Conservation (phyloP, 2,113 vertebrate genomes). For the Corythoichthys haematopterus region DNA sequence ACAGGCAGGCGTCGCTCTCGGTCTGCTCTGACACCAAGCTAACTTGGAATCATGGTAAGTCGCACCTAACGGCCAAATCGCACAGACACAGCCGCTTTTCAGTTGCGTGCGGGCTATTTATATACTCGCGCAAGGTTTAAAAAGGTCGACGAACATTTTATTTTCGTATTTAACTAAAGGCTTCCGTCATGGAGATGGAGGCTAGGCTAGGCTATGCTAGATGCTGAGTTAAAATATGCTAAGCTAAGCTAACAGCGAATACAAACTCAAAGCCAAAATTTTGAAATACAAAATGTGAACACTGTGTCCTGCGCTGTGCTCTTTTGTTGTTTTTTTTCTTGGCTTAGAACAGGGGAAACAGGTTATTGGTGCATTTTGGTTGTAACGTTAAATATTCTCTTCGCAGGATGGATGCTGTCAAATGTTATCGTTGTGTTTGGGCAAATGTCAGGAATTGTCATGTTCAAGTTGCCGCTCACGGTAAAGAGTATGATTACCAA, state of each 20-base stretch:
- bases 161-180: background rate
- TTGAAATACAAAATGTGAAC: background rate
- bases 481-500: no score
- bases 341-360: background rate
- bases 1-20: slow-evolving; percentile 39
- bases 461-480: no score
- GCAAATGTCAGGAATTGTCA: no score
- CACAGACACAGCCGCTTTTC: no score
- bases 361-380: background rate
- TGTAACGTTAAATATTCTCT: no score
- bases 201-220: background rate
- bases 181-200: background rate
- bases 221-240: background rate
- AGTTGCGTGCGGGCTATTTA: no score
- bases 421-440: no score
- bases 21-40: slow-evolving; percentile 35
- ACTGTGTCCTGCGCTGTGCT: background rate
- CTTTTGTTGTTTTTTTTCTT: background rate
- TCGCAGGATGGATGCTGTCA: background rate
- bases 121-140: background rate
- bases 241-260: slow-evolving; percentile 2
- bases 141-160: background rate
- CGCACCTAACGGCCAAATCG: background rate
- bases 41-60: slow-evolving; percentile 67
- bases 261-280: background rate